Base-by-base conservation (phyloP, 2,113 vertebrate genomes). In the Sterrhoptilus dennistouni region DNA sequence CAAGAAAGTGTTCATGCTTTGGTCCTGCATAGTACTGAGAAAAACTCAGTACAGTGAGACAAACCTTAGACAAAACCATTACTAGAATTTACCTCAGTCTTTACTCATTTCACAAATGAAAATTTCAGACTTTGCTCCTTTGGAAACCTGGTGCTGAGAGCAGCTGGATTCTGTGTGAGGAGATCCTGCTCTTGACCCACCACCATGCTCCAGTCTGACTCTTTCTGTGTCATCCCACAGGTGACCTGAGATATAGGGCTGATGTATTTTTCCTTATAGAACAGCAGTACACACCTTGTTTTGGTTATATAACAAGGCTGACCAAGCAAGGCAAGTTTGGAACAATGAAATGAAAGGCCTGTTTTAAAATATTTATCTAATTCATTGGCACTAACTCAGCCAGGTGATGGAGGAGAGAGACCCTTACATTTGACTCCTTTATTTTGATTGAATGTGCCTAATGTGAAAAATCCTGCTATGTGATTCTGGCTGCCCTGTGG, bases 81-180 rank as follows among this genome's bases (percentile, higher is more conserved):
- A 17, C 31, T 72, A 19, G 59, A 69, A 38, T 66, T 86, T 36
- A 42, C 9, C 15, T 74, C 25, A 5, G 50, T 85, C 38, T 83
- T 86, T 38, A n/a, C n/a, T 75, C 36, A 29, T 5, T 47, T 35
- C 49, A 49, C 35, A 44, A 36, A 66, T 16, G 54, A 70, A 63
- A 68, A 38, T 42, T 83, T 76, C 17, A 89, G n/a, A 52, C 79
- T 50, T 65, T 49, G 7, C 27, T 45, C 3, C 24, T 64, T 61
- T 5, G n/a, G 23, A 83, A 45, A 25, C 2, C 11, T 79, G 0
- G 0, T 22, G 6, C 29, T 12, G 27, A 31, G 57, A 64, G 65
- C 68, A 56, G 44, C 53, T 72, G 70, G 47, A 16, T 57, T 64
- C 25, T 63, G 12, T 23, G 40, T 28, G 65, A 72, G 47, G 24